These are phyloP conservation scores for Nomada lathburiana DNA, from an alignment of 2,888 invertebrate genomes.

Conservation along the genomic window DNA sequence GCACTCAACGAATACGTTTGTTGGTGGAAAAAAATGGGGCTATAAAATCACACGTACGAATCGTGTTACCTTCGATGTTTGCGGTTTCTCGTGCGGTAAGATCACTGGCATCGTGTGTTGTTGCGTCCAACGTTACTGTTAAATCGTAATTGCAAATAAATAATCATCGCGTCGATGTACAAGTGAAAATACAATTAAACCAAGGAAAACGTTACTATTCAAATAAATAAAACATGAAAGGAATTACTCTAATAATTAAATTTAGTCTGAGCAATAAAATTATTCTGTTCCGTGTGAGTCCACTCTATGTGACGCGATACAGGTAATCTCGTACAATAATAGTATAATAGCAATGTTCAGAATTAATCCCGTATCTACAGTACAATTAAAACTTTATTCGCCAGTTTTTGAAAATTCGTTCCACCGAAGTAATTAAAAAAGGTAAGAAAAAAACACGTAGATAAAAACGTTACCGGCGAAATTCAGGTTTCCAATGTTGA, in stretches of 20 bases:
- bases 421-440: background rate
- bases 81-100: constrained; percentile 81
- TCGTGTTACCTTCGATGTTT: constrained; percentile 81
- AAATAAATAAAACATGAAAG: background rate
- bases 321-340: background rate
- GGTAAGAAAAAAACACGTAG: background rate
- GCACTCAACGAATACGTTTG: constrained; percentile 2
- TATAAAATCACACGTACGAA: constrained; percentile 60
- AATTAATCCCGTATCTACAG: background rate
- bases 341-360: background rate
- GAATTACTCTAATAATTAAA: too few relatives aligned
- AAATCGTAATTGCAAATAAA: constrained; percentile 35
- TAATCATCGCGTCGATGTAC: background rate
- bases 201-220: background rate
- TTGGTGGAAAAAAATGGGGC: constrained; percentile 17
- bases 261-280: background rate
- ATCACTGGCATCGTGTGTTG: constrained; percentile 81
- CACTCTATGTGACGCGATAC: background rate
- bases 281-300: background rate
- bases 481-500: constrained; percentile 81
- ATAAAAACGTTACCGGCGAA: constrained; percentile 75
- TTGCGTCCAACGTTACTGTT: constrained; percentile 76
- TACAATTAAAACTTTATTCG: background rate
- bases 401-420: background rate
- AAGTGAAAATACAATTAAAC: background rate